Evolutionary conservation across 1,140 invertebrate genomes (phyloP).

Genomic region (Berghia stephanieae): DNA sequence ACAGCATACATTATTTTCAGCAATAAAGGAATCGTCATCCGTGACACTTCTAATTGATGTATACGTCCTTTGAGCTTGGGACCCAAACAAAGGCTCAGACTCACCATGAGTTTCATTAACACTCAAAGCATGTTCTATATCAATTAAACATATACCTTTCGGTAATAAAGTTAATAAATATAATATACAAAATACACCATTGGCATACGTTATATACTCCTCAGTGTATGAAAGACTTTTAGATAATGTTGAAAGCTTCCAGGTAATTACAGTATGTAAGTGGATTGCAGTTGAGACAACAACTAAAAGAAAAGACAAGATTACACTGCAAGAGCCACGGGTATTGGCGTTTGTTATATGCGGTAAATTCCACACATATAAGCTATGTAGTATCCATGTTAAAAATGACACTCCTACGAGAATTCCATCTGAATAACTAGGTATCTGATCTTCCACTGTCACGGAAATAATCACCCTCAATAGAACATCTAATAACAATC

Average conservation of each 20-base stretch:
- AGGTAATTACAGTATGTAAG: slow-evolving; percentile 55
- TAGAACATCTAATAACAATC: slow-evolving; percentile 73
- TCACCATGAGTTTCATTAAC: slow-evolving; percentile 53
- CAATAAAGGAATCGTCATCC: slow-evolving; percentile 79
- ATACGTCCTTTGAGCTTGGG: slow-evolving; percentile 68
- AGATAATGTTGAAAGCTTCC: slow-evolving; percentile 39
- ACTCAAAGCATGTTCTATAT: slow-evolving; percentile 47
- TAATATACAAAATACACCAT: slow-evolving; percentile 49
- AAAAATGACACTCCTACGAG: slow-evolving; percentile 75
- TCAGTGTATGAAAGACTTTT: slow-evolving; percentile 70
- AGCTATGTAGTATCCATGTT: slow-evolving; percentile 82
- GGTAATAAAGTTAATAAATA: slow-evolving; percentile 60
- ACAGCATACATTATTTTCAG: slow-evolving; percentile 79
- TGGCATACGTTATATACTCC: slow-evolving; percentile 51
- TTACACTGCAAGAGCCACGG: slow-evolving; percentile 76
- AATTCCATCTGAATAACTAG: slow-evolving; percentile 76
- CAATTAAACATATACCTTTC: slow-evolving; percentile 43
- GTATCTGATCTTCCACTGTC: slow-evolving; percentile 66
- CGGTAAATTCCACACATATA: slow-evolving; percentile 77
- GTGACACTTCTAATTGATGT: slow-evolving; percentile 72
- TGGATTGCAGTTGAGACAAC: slow-evolving; percentile 72
- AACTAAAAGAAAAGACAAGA: slow-evolving; percentile 74
- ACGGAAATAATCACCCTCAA: slow-evolving; percentile 75
- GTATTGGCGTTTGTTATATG: slow-evolving; percentile 71
- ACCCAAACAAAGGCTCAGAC: slow-evolving; percentile 67